Percentiles rank a stretch among this genome's conserved stretches.
phyloP scores from a whole-genome alignment of 2,797 vertebrate species.

The Anguilla marmorata region DNA sequence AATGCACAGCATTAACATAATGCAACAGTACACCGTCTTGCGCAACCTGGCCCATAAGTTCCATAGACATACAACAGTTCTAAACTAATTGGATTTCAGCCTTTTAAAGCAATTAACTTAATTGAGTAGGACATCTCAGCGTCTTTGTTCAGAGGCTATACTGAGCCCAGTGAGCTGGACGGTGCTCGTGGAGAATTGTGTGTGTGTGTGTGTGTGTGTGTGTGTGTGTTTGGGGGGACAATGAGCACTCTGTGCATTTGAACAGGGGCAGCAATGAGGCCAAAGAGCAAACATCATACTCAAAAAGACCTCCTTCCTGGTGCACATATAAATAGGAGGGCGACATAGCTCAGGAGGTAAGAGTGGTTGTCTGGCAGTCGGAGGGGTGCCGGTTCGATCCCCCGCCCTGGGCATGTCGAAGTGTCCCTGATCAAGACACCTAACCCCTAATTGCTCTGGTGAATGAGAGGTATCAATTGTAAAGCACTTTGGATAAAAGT shows the following conservation, averaged over 20 bases:
- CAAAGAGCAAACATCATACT: background rate
- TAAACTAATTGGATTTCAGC: conserved; percentile 14
- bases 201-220: background rate
- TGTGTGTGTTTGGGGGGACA: background rate
- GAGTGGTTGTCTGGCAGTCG: too few species aligned
- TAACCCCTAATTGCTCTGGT: too few species aligned
- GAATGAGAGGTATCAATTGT: too few species aligned
- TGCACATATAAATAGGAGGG: background rate
- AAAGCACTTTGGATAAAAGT: too few species aligned
- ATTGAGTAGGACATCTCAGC: background rate
- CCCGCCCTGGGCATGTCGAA: too few species aligned
- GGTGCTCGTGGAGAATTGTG: background rate
- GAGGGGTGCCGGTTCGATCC: too few species aligned
- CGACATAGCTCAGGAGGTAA: too few species aligned
- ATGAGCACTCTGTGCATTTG: background rate
- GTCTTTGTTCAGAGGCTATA: background rate
- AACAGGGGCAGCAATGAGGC: background rate
- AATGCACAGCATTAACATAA: background rate
- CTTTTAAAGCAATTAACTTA: conserved; percentile 14
- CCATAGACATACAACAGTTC: background rate
- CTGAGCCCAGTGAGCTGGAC: background rate
- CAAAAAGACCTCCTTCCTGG: background rate
- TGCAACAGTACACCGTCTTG: background rate
- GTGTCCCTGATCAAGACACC: too few species aligned
- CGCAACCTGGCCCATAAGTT: background rate